Base-by-base conservation (phyloP, 2,113 vertebrate species). In the Onychostruthus taczanowskii region DNA sequence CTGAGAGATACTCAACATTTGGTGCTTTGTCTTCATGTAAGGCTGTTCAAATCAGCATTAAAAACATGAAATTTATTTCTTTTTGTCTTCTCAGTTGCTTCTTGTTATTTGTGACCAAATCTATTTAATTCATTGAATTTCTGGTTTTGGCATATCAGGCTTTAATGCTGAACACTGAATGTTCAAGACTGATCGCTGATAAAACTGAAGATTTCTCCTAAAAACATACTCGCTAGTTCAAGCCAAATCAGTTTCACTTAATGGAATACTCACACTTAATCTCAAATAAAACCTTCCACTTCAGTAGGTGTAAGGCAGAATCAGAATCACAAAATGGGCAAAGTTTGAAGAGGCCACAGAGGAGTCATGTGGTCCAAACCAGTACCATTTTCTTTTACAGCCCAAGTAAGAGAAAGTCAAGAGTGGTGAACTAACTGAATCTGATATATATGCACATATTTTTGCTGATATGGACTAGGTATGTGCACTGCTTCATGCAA, bases 1-100 rank as follows among this genome's bases (percentile, higher is more conserved):
- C 76, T 90, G 58, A 59, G 66, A 90, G 46, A 64, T 2, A 93
- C 67, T 35, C 76, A 49, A 27, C 0, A 0, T 93, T 62, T 90
- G 87, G 79, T 92, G 94, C 95, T 95, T 94, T 83, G 68, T 82
- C 46, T 91, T 85, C 69, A 43, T 4, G 9, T 72, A 55, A 84
- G 50, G 61, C 49, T 88, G 67, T 85, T 85, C 44, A 79, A 78
- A 92, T 61, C 44, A 84, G 39, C 90, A 95, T 97, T 95, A 95
- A 95, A 97, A 88, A 73, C 27, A 31, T 74, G n/a, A 85, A 67
- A 58, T 75, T 76, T 90, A 87, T 39, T 80, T 84, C 46, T 39
- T 63, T 33, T 70, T 44, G 30, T 89, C 41, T 87, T 59, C n/a
- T 90, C 78, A 50, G 68, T 76, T 74, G 94, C 28, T 90, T 84